phyloP scores from a whole-genome alignment of 1,140 invertebrate genomes.

The Gerris buenoi region DNA sequence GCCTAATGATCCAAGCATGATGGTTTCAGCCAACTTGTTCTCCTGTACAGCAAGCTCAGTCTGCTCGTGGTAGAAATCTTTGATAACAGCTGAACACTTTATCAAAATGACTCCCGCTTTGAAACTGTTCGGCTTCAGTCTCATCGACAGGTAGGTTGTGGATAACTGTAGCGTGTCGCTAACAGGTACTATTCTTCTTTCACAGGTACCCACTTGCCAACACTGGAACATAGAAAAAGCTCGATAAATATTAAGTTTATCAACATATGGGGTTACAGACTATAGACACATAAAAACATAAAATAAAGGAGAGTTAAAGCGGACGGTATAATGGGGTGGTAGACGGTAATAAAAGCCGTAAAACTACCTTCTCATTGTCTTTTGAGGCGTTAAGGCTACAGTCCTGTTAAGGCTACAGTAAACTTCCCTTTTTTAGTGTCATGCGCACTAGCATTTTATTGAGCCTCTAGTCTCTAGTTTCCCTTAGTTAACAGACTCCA shows the following conservation, averaged over 20 bases:
- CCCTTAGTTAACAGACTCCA: too few species aligned
- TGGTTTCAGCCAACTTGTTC: neutral
- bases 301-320: neutral
- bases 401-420: too few species aligned
- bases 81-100: neutral
- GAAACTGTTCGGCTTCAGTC: neutral
- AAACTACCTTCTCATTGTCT: too few species aligned
- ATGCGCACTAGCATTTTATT: too few species aligned
- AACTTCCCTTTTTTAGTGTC: too few species aligned
- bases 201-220: conserved; percentile 14
- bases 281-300: neutral
- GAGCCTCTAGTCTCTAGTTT: too few species aligned
- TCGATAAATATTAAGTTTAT: conserved; percentile 6
- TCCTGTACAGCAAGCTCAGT: neutral
- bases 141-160: neutral
- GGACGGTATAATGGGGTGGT: too few species aligned
- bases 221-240: conserved; percentile 14
- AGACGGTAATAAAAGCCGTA: too few species aligned
- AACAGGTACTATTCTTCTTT: conserved; percentile 10
- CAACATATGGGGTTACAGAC: neutral
- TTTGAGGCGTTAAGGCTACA: too few species aligned
- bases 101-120: neutral
- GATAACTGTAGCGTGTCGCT: conserved; percentile 8
- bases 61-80: neutral
- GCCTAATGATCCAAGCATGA: neutral